phyloP scores from a whole-genome alignment of 2,797 vertebrate genomes.

The Ceryle rudis region DNA sequence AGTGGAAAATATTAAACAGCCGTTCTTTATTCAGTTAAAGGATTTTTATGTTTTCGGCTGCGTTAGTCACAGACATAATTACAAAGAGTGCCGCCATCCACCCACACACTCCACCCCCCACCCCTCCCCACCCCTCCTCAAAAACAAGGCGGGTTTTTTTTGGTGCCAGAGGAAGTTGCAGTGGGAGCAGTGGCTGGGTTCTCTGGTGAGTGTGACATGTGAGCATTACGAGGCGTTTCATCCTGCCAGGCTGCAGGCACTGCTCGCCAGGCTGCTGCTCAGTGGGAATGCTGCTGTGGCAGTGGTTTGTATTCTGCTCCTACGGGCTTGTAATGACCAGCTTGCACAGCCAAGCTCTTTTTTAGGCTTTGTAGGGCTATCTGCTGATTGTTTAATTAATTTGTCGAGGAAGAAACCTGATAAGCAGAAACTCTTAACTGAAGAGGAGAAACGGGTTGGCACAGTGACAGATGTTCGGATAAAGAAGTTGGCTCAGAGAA shows the following conservation, averaged over 20 bases:
- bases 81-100: slow-evolving; percentile 28
- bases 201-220: slow-evolving; percentile 79
- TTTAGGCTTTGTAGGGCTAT: slow-evolving; percentile 16
- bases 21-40: slow-evolving; percentile 73
- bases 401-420: not conserved
- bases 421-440: slow-evolving; percentile 50
- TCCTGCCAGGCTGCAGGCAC: slow-evolving; percentile 71
- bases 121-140: not conserved
- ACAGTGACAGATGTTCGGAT: slow-evolving; percentile 70
- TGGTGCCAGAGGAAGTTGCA: slow-evolving; percentile 77
- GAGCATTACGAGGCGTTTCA: slow-evolving; percentile 82
- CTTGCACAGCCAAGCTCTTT: not conserved
- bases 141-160: slow-evolving; percentile 7
- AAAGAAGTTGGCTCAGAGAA: slow-evolving; percentile 79
- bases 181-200: slow-evolving; percentile 72
- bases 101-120: no score
- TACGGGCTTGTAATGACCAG: not conserved
- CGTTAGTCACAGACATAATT: slow-evolving; percentile 78
- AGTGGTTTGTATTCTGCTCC: not conserved
- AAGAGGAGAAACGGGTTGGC: slow-evolving; percentile 74
- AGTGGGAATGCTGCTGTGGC: slow-evolving; percentile 54
- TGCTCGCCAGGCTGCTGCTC: slow-evolving; percentile 72
- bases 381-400: slow-evolving; percentile 34
- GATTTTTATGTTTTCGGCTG: slow-evolving; percentile 72
- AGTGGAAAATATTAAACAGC: slow-evolving; percentile 83